Conservation (phyloP, 2,888 invertebrate genomes). For the Meghimatium bilineatum region DNA sequence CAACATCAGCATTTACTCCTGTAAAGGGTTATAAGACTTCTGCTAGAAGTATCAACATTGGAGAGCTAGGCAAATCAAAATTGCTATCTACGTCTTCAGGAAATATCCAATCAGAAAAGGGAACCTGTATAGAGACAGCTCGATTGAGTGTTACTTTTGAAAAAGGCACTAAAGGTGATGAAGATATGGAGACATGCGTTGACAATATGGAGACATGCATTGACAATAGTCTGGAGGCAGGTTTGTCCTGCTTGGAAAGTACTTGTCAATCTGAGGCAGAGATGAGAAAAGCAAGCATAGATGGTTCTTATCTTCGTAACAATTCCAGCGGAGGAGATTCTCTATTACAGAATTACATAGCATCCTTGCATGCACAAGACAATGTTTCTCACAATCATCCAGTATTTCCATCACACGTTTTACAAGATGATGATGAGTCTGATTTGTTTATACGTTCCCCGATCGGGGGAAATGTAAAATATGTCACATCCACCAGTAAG, state of each 20-base stretch:
- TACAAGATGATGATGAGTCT: slow-evolving; percentile 38
- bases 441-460: slow-evolving; percentile 47
- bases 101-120: slow-evolving; percentile 8
- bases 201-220: too few species aligned
- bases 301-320: slow-evolving; percentile 29
- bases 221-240: slow-evolving; percentile 9
- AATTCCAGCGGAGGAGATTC: background rate
- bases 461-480: slow-evolving; percentile 44
- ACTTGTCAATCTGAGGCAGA: slow-evolving; percentile 17
- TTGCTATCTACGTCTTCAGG: slow-evolving; percentile 7
- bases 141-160: slow-evolving; percentile 45
- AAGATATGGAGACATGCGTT: slow-evolving; percentile 19
- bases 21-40: slow-evolving; percentile 5
- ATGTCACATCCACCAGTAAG: background rate
- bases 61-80: background rate
- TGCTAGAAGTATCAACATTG: slow-evolving; percentile 6
- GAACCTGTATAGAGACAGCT: slow-evolving; percentile 1
- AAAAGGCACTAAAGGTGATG: slow-evolving; percentile 44
- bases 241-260: background rate
- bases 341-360: background rate
- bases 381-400: slow-evolving; percentile 19
- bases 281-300: slow-evolving; percentile 14
- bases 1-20: slow-evolving; percentile 36
- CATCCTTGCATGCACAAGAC: background rate
- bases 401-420: background rate